Evolutionary conservation across 1,140 invertebrate species (phyloP), one percentile per base, ranked within the genome.

Genomic region (Nylanderia fulva): DNA sequence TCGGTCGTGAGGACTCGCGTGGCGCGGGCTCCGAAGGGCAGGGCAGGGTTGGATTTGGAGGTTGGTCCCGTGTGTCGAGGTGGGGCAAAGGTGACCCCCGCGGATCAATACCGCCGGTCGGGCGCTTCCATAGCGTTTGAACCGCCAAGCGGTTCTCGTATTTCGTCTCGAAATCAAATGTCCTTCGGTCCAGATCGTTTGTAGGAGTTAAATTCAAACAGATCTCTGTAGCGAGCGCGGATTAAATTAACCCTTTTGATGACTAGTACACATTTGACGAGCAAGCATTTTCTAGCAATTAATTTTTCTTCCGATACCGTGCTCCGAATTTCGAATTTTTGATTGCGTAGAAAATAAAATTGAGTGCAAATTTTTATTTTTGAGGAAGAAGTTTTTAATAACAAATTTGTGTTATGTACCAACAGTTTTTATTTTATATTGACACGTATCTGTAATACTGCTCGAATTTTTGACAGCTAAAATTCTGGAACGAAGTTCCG

Each of bases 71-170:
- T 88, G 89, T 88, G 85, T 82, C 69, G 84, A 90, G 90, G 88
- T 89, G 91, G 92, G 90, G 89, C 90, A 90, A 88, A 91, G 91
- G 93, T 92, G 91, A 92, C 87, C 89, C 75, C 85, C 86, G 86
- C 93, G 93, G 94, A 95, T 95, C 94, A 95, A 95, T 95, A 95
- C 94, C 92, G 85, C 88, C 80, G 88, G 93, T 92, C 91, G 91
- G 74, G 74, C 92, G 93, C 92, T 92, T 92, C 89, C 86, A 90
- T 87, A 88, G 91, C 88, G 87, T 86, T 92, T 85, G 77, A 76
- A 60, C 85, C 39, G 54, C 63, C 87, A 68, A 85, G 13, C 64
- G 1, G 56, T 71, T 88, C 86, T 83, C 39, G 63, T 86, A 60
- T 82, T 86, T 88, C 84, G 71, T 77, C 74, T 77, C 68, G 66